A percentile compares a stretch with the other conserved stretches of the same genome.
Conservation (phyloP, 2,797 vertebrate genomes). For the Glossophaga mutica region DNA sequence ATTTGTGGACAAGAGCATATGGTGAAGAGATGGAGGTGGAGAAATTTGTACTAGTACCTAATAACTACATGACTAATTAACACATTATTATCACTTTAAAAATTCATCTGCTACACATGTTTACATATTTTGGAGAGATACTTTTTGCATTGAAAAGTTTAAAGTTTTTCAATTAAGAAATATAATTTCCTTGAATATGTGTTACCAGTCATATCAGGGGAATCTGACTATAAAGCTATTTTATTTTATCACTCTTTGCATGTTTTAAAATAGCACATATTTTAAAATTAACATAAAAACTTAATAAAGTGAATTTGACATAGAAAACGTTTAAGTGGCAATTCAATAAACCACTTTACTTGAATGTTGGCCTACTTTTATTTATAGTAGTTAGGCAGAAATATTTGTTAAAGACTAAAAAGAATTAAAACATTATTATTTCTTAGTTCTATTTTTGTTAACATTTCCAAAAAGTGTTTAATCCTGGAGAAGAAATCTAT, state of each 20-base stretch:
- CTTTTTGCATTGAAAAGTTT: neutral
- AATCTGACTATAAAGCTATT: neutral
- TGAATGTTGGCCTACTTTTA: neutral
- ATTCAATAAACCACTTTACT: neutral
- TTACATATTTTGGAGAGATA: neutral
- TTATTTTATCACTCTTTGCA: neutral
- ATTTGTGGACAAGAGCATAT: neutral
- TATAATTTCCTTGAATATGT: neutral
- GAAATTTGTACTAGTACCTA: neutral
- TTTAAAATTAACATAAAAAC: slow-evolving; percentile 6
- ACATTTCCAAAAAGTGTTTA: neutral
- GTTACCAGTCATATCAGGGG: neutral
- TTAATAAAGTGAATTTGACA: neutral
- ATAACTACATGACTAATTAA: neutral
- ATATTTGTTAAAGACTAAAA: neutral
- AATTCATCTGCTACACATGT: neutral
- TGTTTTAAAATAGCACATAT: neutral
- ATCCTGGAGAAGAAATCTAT: slow-evolving; percentile 27
- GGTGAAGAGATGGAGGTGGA: neutral
- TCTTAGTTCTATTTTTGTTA: slow-evolving; percentile 29
- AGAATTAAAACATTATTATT: neutral
- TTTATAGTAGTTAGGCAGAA: neutral
- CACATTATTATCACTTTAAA: neutral
- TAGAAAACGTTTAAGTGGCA: neutral
- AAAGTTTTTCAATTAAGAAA: neutral